Evolutionary conservation across 2,888 invertebrate species (phyloP), one percentile per base, ranked within the genome.

Genomic region (Pachydiplax longipennis): DNA sequence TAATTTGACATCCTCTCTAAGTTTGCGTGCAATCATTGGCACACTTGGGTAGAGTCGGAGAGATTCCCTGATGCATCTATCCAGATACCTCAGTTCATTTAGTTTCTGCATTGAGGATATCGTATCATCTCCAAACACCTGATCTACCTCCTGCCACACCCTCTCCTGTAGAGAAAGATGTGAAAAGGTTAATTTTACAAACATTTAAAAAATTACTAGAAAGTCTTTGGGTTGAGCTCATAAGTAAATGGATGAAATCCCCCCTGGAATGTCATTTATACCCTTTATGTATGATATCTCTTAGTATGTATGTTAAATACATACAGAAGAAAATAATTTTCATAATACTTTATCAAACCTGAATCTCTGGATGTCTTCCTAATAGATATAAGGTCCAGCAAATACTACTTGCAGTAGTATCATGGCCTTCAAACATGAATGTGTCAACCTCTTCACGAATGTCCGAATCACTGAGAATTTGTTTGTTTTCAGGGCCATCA

Each of bases 351-450:
- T 58, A 31, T 22, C 80, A 73, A 92, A 93, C 93, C 93, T 95
- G 95, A 44, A 95, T 94, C 8, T 94, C 93, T 0, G 94, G 94
- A 93, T 95, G 92, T 40, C 94, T 93, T 12, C 95, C 95, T 12
- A 96, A 93, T 12, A 95, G 93, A 91, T 95, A 95, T 12, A 95
- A 93, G 15, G 94, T 93, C 95, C 95, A 96, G 91, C 94, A 94
- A 82, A 95, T 93, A 18, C 94, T 95, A 1, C 95, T 95, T 0
- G 96, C 95, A 0, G 95, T 95, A 0, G 96, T 96, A 92, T 96
- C 96, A 92, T 96, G 96, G 5, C 96, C 96, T 93, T 94, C 81
- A 44, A 90, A 90, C 90, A 90, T 90, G 87, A 93, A 92, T 10
- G 93, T 93, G 81, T 93, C 92, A 15, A 92, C 92, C 90, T 93